Evolutionary conservation across 2,113 vertebrate species (phyloP), one percentile per base, ranked within the genome.

Genomic region (Chaetodon trifascialis): DNA sequence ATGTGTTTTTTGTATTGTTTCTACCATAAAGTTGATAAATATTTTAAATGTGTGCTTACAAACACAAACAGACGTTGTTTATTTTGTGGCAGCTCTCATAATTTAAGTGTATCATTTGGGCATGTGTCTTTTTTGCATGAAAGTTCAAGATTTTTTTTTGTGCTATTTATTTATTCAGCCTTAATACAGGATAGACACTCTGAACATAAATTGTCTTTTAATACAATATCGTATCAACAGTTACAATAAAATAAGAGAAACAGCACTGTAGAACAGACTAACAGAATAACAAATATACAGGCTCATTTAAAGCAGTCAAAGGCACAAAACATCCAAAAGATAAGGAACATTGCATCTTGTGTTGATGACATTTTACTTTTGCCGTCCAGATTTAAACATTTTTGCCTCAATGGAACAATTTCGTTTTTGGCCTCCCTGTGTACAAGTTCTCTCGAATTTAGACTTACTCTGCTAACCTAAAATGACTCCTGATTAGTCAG

Each of bases 11-110:
- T 92, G 82, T 92, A 79, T 86, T 82, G 68, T 93, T 94, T 94
- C 70, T 92, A 91, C 70, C 19, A 76, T 82, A 84, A 92, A 92
- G 58, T 79, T 71, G 95, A 93, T 95, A 93, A 95, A 94, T 91
- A 92, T 91, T 94, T 93, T 89, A 74, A 91, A 79, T 85, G 59
- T 83, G 52, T 86, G 19, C 59, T 44, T 49, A 25, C 46, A 46
- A 30, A 69, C 73, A 46, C 14, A 21, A 30, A 72, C 19, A 10
- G 62, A 54, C 44, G 59, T 46, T 0, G n/a, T 63, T 77, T 73
- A 19, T 71, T 38, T 73, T 49, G 19, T 23, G 4, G n/a, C 25
- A 21, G n/a, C 40, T 74, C 47, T 73, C 38, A n/a, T 16, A 21
- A 16, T 49, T 49, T 1, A n/a, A 25, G 8, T 59, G 10, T 47